Evolutionary conservation across 53 echinoderm and acorn worm species (phyloP).

Genomic region (Arbacia lixula): DNA sequence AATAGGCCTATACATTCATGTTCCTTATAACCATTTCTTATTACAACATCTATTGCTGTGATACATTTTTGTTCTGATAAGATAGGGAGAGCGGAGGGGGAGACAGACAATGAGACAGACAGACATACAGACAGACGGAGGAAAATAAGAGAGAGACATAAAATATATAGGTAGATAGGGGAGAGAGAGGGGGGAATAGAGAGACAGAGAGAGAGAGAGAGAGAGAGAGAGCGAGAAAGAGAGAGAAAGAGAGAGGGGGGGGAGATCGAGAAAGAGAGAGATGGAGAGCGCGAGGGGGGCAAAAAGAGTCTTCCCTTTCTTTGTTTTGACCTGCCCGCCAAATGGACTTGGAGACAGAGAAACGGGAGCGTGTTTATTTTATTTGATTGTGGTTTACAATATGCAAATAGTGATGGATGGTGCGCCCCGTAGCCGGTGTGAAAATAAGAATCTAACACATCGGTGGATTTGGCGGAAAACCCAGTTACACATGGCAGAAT

Average conservation of each 20-base stretch:
- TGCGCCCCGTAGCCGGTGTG: conserved; percentile 6
- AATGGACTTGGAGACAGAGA: conserved; percentile 45
- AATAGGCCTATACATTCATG: too few species aligned
- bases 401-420: conserved; percentile 56
- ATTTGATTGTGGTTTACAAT: conserved; percentile 56
- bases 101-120: neutral
- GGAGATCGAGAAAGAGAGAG: neutral
- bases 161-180: too few species aligned
- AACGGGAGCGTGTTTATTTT: conserved; percentile 55
- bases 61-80: too few species aligned
- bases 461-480: conserved; percentile 1
- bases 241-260: neutral
- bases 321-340: neutral
- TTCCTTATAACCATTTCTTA: too few species aligned
- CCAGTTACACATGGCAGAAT: conserved; percentile 5
- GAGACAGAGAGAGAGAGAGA: neutral
- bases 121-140: neutral
- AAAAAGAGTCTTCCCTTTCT: neutral
- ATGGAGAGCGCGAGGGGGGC: neutral
- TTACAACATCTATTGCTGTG: too few species aligned
- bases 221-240: neutral
- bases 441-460: conserved; percentile 18
- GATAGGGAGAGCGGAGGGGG: neutral
- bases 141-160: neutral
- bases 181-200: neutral